Evolutionary conservation across 2,888 invertebrate genomes (phyloP), one percentile per base, ranked within the genome.

Genomic region (Steinernema carpocapsae): DNA sequence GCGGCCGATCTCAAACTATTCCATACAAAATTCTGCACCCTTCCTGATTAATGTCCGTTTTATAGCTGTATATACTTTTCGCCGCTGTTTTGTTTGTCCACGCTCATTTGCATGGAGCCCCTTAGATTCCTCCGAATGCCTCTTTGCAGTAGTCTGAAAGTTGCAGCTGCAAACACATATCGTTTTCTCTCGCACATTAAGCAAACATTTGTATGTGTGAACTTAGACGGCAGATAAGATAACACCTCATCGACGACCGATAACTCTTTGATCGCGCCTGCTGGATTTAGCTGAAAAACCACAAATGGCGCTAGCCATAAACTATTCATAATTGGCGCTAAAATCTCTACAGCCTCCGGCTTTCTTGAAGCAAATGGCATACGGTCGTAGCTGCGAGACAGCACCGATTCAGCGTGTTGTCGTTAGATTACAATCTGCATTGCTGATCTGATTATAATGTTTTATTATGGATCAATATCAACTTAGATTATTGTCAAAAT

Each of bases 401-500:
- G 64, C 12, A 32, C 17, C 64, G 32, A 64, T 26, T 64, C 64
- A 64, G 64, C 14, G 32, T 64, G 64, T 64, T 64, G 64, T 64
- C 64, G 64, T 64, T 29, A 64, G 64, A 64, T 64, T 32, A 32
- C 64, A 32, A 64, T 64, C 64, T 32, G 64, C 64, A 29, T 26
- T 32, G 64, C 32, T 64, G 64, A 64, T 64, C 64, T 29, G 64
- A 64, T 64, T 64, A 64, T 64, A 64, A 64, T 64, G 64, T 64
- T 64, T 64, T 64, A 64, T 64, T 29, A 64, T 64, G 29, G 64
- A 64, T 64, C 64, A 64, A 29, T 64, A 64, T 64, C 64, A 64
- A 26, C 19, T n/a, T 26, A 64, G 64, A 64, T 64, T 32, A 64
- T 64, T 64, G 64, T 64, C 64, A 64, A 64, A 64, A 64, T 64